These are phyloP conservation scores for Pyrocephalus nanus DNA, from an alignment of 2,797 vertebrate species.

Conservation along the genomic window DNA sequence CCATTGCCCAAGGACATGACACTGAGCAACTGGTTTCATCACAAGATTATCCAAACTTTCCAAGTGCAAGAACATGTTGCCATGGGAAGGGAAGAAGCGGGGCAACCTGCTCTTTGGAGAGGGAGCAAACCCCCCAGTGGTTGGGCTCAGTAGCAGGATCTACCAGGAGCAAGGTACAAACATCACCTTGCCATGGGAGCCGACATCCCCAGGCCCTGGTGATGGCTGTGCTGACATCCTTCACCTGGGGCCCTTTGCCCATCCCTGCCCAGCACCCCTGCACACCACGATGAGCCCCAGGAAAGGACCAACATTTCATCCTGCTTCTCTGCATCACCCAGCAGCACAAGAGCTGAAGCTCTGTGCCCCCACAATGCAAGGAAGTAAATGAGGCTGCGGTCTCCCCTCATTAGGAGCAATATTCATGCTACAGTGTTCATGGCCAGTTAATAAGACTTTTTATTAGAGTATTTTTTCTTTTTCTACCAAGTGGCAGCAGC, in stretches of 20 bases:
- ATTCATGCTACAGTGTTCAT: constrained; percentile 14
- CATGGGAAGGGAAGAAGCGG: background rate
- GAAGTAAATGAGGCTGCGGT: background rate
- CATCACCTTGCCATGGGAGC: rapidly evolving
- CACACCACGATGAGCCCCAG: rapidly evolving
- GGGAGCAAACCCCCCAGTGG: background rate
- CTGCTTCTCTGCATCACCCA: background rate
- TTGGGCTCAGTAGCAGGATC: background rate
- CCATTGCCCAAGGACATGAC: background rate
- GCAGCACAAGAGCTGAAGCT: background rate
- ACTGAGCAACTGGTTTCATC: background rate
- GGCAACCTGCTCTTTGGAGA: background rate
- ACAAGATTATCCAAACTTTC: background rate
- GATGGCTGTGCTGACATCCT: background rate
- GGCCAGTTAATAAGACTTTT: constrained; percentile 21
- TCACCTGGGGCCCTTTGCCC: background rate
- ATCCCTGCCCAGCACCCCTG: background rate
- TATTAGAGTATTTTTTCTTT: constrained; percentile 9
- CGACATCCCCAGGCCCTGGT: rapidly evolving
- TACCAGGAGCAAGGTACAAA: background rate
- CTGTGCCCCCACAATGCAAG: background rate
- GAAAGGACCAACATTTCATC: background rate
- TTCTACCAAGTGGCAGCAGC: background rate
- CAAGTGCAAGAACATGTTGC: rapidly evolving
- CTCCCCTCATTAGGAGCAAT: constrained; percentile 25